Evolutionary conservation across 2,888 invertebrate species (phyloP).

Genomic region (Abscondita cerata): DNA sequence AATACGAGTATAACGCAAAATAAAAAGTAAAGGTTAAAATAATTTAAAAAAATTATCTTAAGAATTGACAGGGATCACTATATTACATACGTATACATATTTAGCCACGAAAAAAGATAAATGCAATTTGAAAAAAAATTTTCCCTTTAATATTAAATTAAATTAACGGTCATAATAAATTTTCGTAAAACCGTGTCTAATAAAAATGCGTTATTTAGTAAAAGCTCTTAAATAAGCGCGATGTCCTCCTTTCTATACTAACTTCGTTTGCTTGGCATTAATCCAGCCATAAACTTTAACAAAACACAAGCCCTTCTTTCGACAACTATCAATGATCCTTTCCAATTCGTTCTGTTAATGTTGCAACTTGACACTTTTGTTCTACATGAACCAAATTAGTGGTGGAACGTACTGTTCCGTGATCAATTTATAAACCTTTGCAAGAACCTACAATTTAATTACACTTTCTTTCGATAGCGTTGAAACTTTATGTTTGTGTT

Average conservation of each 20-base stretch:
- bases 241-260: constrained; percentile 9
- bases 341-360: constrained; percentile 25
- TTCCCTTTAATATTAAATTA: background rate
- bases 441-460: constrained; percentile 1
- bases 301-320: constrained; percentile 18
- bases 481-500: too few relatives aligned
- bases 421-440: constrained; percentile 8
- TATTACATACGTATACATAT: too few relatives aligned
- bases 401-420: constrained; percentile 2
- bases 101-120: too few relatives aligned
- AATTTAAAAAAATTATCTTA: too few relatives aligned
- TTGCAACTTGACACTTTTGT: constrained; percentile 27
- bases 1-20: too few relatives aligned
- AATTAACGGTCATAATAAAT: background rate
- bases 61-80: too few relatives aligned
- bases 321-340: constrained; percentile 25
- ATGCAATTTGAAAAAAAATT: too few relatives aligned
- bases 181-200: background rate
- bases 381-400: constrained; percentile 1
- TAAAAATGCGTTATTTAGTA: constrained; percentile 7
- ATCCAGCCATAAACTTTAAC: constrained; percentile 19
- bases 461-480: too few relatives aligned
- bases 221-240: constrained; percentile 11
- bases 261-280: constrained; percentile 22
- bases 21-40: too few relatives aligned